phyloP scores from a whole-genome alignment of 2,888 invertebrate genomes.

The Camptogramma bilineatum region DNA sequence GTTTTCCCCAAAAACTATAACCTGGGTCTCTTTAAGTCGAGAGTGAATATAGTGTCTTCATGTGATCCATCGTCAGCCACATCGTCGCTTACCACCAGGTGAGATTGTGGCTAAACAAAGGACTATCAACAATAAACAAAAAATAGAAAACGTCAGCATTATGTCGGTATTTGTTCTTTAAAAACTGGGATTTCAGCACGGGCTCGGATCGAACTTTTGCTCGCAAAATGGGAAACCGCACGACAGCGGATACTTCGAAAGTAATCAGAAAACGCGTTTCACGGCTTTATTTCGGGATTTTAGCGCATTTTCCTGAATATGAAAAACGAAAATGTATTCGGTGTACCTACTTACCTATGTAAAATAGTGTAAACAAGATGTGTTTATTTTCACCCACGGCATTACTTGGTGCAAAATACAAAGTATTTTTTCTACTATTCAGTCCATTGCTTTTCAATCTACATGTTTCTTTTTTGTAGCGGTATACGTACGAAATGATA shows the following conservation, averaged over 20 bases:
- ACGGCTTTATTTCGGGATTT: constrained; percentile 6
- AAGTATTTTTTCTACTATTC: no score
- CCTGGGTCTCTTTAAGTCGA: no score
- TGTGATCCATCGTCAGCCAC: no score
- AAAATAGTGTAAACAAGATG: not conserved
- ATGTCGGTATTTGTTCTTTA: not conserved
- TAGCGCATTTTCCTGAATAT: not conserved
- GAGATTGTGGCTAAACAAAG: no score
- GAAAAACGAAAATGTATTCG: not conserved
- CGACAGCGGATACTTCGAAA: constrained; percentile 24
- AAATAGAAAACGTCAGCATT: not conserved
- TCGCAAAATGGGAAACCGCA: constrained; percentile 32
- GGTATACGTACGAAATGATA: no score
- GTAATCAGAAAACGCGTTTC: constrained; percentile 17
- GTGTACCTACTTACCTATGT: not conserved
- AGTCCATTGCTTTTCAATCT: no score
- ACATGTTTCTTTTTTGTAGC: no score
- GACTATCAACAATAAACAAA: no score
- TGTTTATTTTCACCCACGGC: not conserved
- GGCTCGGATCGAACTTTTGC: constrained; percentile 22
- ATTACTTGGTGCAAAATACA: no score
- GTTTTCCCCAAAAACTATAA: no score
- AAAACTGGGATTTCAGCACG: not conserved
- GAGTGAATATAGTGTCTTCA: no score
- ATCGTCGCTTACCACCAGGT: no score